phyloP scores from a whole-genome alignment of 2,888 invertebrate genomes.

The Microdon myrmicae region DNA sequence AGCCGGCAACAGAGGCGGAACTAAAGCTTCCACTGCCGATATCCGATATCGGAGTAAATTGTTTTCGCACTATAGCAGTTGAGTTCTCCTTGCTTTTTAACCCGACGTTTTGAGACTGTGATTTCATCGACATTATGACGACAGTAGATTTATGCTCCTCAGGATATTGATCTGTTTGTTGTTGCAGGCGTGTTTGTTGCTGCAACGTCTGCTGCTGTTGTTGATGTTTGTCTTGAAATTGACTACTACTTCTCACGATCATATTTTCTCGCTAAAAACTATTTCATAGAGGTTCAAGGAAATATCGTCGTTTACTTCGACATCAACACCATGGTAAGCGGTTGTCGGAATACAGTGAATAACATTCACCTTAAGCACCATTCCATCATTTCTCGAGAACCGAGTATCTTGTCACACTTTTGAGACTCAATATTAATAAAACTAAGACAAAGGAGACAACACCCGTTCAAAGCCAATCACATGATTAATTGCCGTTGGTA shows the following conservation, averaged over 20 bases:
- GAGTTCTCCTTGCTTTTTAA: conserved; percentile 43
- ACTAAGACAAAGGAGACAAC: too few species aligned
- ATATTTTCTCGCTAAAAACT: too few species aligned
- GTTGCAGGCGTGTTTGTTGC: conserved; percentile 45
- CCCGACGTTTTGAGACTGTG: conserved; percentile 44
- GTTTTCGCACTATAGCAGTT: conserved; percentile 56
- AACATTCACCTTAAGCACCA: too few species aligned
- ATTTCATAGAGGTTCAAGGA: too few species aligned
- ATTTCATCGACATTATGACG: conserved; percentile 48
- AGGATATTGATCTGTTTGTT: conserved; percentile 42
- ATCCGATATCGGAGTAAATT: conserved; percentile 59
- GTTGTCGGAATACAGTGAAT: too few species aligned
- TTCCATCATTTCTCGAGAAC: too few species aligned
- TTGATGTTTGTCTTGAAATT: conserved; percentile 53
- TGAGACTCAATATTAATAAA: too few species aligned
- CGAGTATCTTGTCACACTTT: too few species aligned
- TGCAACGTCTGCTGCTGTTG: conserved; percentile 44
- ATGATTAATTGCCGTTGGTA: too few species aligned
- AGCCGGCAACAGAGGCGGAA: conserved; percentile 66
- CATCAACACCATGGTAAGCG: too few species aligned
- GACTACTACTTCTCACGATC: conserved; percentile 46
- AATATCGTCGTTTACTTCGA: too few species aligned
- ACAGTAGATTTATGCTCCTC: conserved; percentile 40
- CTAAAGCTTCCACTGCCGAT: conserved; percentile 65
- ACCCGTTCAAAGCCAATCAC: too few species aligned